Conservation (phyloP, 2,888 invertebrate species). For the Volucella bombylans region DNA sequence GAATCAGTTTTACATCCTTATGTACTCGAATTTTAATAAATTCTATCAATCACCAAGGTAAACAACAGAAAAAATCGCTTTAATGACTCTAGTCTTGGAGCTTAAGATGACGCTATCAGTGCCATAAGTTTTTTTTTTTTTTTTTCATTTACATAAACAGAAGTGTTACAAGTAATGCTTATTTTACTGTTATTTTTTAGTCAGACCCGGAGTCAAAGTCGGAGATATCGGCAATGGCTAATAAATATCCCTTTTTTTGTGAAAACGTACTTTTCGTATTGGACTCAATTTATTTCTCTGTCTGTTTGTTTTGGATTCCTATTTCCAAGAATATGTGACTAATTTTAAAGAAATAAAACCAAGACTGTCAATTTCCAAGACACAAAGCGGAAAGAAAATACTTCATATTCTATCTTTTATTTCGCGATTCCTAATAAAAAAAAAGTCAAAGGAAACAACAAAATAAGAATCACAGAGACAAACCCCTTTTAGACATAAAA, state of each 20-base stretch:
- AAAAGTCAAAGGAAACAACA: slow-evolving; percentile 10
- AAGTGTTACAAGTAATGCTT: too few species aligned
- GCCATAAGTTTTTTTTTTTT: too few species aligned
- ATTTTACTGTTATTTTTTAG: too few species aligned
- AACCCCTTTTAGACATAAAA: not conserved
- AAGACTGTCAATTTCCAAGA: not conserved
- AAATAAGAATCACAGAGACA: slow-evolving; percentile 13
- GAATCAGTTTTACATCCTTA: too few species aligned
- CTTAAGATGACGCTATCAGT: too few species aligned
- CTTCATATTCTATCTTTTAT: slow-evolving; percentile 23
- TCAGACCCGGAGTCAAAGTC: too few species aligned
- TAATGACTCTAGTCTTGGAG: too few species aligned
- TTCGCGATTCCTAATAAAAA: slow-evolving; percentile 14
- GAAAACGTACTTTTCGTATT: not conserved
- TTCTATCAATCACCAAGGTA: too few species aligned
- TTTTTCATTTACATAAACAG: too few species aligned
- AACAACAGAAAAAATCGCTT: too few species aligned
- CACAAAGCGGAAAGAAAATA: slow-evolving; percentile 12
- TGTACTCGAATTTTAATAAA: too few species aligned
- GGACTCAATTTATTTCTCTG: slow-evolving; percentile 18
- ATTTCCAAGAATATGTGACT: slow-evolving; percentile 1
- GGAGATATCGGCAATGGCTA: too few species aligned
- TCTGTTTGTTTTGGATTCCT: slow-evolving; percentile 1
- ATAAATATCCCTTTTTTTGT: not conserved
- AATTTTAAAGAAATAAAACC: not conserved